Evolutionary conservation across 2,888 invertebrate species (phyloP).

Genomic region (Hirtodrosophila histrioides): DNA sequence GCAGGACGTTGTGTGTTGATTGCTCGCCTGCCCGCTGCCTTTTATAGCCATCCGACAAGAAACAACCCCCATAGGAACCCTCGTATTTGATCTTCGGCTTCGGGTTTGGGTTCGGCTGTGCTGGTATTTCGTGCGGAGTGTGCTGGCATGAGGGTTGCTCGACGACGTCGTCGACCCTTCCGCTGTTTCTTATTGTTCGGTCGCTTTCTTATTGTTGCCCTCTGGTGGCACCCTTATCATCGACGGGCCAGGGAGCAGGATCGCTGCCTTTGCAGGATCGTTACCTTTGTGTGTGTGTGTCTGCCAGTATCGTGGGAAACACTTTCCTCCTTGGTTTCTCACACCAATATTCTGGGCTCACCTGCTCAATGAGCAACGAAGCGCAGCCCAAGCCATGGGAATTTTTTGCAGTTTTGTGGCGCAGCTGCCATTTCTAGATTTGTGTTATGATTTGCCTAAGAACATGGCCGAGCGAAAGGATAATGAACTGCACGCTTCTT

Average conservation of each 20-base stretch:
- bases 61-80: constrained; percentile 59
- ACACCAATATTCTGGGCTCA: constrained; percentile 82
- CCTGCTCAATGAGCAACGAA: constrained; percentile 79
- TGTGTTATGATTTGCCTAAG: constrained; percentile 77
- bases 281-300: constrained; percentile 40
- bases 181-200: constrained; percentile 74
- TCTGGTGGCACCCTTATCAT: constrained; percentile 72
- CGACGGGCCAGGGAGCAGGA: constrained; percentile 73
- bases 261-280: constrained; percentile 63
- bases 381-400: constrained; percentile 65
- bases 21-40: constrained; percentile 39
- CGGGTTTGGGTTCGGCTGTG: constrained; percentile 41
- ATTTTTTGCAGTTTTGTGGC: constrained; percentile 63
- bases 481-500: constrained; percentile 68
- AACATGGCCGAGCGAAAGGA: constrained; percentile 58
- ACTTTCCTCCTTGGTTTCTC: constrained; percentile 84
- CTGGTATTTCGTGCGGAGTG: constrained; percentile 63
- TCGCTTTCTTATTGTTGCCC: constrained; percentile 70
- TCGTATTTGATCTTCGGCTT: constrained; percentile 13
- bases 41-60: constrained; percentile 67
- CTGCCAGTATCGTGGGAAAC: constrained; percentile 83
- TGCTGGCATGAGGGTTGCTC: constrained; percentile 71
- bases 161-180: constrained; percentile 59
- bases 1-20: constrained; percentile 71
- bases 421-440: constrained; percentile 77